phyloP scores from a whole-genome alignment of 35 echinoderm and acorn worm species.

The Eucidaris tribuloides region DNA sequence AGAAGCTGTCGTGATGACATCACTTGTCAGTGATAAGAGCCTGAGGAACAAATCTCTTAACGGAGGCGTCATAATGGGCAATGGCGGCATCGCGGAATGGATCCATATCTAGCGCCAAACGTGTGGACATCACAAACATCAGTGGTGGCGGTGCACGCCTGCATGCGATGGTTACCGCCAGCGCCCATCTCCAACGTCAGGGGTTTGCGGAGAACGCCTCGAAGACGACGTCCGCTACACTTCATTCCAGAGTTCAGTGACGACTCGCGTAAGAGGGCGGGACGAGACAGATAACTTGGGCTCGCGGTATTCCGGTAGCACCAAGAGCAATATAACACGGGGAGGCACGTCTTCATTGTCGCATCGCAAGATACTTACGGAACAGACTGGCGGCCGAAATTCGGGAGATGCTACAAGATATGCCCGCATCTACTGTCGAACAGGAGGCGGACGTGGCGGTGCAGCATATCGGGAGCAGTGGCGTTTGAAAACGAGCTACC shows the following conservation, averaged over 20 bases:
- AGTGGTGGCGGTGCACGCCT: neutral
- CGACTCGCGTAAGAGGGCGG: neutral
- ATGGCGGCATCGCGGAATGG: conserved; percentile 19
- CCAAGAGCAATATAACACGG: neutral
- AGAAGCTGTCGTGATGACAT: conserved; percentile 74
- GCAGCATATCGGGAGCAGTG: conserved; percentile 50
- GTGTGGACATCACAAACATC: conserved; percentile 38
- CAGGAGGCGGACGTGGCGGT: neutral
- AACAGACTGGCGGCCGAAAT: conserved; percentile 74
- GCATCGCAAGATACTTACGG: conserved; percentile 48
- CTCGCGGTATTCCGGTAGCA: neutral
- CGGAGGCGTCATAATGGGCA: conserved; percentile 8
- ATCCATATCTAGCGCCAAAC: neutral
- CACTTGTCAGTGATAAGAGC: conserved; percentile 42
- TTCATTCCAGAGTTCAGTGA: neutral
- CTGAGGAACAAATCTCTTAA: conserved; percentile 15
- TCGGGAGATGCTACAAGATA: conserved; percentile 59
- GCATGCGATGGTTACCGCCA: neutral
- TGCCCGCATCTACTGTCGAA: neutral
- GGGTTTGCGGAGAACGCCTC: neutral
- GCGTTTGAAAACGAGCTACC: conserved; percentile 10
- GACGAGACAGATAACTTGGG: neutral
- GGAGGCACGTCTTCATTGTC: neutral
- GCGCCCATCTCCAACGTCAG: neutral
- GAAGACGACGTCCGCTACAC: too few species aligned